phyloP scores from a whole-genome alignment of 2,113 vertebrate genomes.

The Ardeotis arabs region DNA sequence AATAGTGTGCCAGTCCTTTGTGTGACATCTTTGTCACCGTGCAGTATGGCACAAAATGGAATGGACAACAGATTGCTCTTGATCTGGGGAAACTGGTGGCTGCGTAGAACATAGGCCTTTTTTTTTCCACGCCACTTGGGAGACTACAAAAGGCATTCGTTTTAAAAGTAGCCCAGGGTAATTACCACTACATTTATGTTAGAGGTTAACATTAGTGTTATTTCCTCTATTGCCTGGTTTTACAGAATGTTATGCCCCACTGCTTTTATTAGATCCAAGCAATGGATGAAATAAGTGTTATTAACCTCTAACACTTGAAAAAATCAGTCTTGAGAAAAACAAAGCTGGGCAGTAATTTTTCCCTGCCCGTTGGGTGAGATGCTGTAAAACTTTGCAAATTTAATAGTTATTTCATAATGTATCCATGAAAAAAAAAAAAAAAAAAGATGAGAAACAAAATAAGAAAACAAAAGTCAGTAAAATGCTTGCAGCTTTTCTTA shows the following conservation, averaged over 20 bases:
- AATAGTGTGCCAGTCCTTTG: background rate
- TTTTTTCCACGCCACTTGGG: constrained; percentile 34
- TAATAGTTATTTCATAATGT: background rate
- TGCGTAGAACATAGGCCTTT: background rate
- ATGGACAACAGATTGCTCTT: background rate
- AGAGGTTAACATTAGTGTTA: constrained; percentile 74
- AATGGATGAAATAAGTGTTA: constrained; percentile 77
- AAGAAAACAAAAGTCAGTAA: background rate
- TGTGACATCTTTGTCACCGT: background rate
- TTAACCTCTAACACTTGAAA: constrained; percentile 77
- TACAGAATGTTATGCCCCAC: constrained; percentile 71
- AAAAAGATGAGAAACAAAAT: background rate
- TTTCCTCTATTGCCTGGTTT: constrained; percentile 74
- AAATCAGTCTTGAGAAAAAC: constrained; percentile 69
- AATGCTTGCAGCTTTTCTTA: constrained; percentile 8
- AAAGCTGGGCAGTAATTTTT: constrained; percentile 20
- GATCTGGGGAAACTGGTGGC: constrained; percentile 11
- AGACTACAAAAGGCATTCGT: constrained; percentile 69
- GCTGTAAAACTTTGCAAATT: background rate
- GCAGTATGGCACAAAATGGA: background rate
- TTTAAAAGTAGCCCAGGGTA: constrained; percentile 63
- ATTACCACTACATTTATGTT: constrained; percentile 75
- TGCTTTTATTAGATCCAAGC: constrained; percentile 77
- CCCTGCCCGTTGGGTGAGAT: background rate
- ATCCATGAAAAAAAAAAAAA: background rate